Evolutionary conservation across 2,797 vertebrate species (phyloP), one percentile per base, ranked within the genome.

Genomic region (Moxostoma hubbsi): DNA sequence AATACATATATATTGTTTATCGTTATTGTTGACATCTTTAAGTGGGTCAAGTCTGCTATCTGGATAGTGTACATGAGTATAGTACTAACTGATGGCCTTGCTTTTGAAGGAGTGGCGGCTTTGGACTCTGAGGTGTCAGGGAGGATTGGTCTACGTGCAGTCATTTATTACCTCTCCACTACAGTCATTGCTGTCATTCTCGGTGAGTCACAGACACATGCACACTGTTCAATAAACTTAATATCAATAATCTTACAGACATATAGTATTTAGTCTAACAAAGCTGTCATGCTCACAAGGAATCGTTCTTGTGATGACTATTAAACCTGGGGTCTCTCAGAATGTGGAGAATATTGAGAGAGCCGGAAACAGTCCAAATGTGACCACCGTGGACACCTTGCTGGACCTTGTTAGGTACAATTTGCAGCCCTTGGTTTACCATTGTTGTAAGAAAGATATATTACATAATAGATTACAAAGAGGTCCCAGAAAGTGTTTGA

Each of bases 111-210:
- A 85, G 95, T 99, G 57, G 97, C 98, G 77, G 95, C 96, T n/a
- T 91, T 99, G 91, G 98, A 99, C 90, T 97, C 98, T 0, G 95
- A 88, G 1, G 88, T 99, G 36, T 99, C 98, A 62, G 97, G 97
- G 75, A 98, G 94, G 88, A 98, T 99, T 7, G 98, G 98, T 54
- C 93, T 98, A 45, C 92, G 96, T 73, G 97, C 98, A 6, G 90
- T 99, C 0, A 6, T 96, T 0, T 99, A 99, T 91, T 99, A 99
- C 86, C 93, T 99, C 89, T 94, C 93, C 84, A 99, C 98, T 58
- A 99, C 98, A 7, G 81, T 95, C 84, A 93, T 98, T 55, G 98
- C 98, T 10, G 98, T 98, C 16, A 88, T 97, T 86, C 90, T 99
- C 15, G 98, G 98, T 99, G 91, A 93, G 92, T 79, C 46, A 59